Percentiles rank a stretch among this genome's conserved stretches.
phyloP scores from a whole-genome alignment of 2,797 vertebrate species.

The Sphenodon punctatus region DNA sequence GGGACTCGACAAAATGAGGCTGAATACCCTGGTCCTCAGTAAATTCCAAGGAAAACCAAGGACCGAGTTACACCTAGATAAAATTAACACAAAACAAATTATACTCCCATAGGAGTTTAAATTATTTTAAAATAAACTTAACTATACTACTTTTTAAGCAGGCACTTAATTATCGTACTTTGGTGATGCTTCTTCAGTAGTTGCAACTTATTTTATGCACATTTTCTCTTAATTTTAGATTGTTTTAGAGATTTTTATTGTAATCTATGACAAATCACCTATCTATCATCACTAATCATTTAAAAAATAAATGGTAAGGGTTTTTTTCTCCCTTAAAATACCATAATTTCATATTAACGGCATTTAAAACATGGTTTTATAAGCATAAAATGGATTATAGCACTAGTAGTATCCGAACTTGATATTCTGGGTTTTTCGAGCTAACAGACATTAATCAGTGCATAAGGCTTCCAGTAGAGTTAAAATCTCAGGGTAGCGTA shows the following conservation, averaged over 20 bases:
- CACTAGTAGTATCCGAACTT: too few relatives aligned
- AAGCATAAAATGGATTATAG: too few relatives aligned
- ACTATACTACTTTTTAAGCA: not conserved
- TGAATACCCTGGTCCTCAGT: too few relatives aligned
- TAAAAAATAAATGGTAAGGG: not conserved
- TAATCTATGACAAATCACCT: not conserved
- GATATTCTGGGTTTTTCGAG: not conserved
- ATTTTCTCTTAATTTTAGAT: not conserved
- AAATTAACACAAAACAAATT: too few relatives aligned
- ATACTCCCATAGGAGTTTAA: too few relatives aligned
- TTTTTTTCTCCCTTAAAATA: not conserved
- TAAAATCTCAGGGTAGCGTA: not conserved
- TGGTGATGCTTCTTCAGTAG: not conserved
- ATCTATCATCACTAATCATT: not conserved
- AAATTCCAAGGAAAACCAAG: too few relatives aligned
- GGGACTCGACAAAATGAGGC: too few relatives aligned
- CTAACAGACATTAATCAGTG: not conserved
- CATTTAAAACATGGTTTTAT: too few relatives aligned
- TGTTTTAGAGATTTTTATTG: not conserved
- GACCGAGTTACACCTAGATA: too few relatives aligned
- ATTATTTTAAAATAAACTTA: not conserved
- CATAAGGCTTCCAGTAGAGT: fast-evolving
- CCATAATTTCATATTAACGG: not conserved
- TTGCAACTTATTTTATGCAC: not conserved
- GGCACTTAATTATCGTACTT: not conserved